Evolutionary conservation across 1,140 invertebrate species (phyloP), one percentile per base, ranked within the genome.

Genomic region (Ephestia elutella): DNA sequence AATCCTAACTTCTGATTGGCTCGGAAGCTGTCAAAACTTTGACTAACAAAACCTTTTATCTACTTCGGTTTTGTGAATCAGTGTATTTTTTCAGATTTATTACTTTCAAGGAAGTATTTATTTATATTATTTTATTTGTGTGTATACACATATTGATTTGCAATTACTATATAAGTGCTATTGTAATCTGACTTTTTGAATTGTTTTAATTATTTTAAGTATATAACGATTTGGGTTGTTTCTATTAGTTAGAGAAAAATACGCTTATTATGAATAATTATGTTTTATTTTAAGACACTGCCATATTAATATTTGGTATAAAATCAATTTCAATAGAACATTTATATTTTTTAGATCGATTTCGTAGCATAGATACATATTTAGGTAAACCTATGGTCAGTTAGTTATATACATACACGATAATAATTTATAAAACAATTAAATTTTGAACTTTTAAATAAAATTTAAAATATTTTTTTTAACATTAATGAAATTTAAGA

Each of bases 261-360:
- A 80, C 78, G 78, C 78, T 80, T 80, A 80, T 80, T 80, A 80
- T 60, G 55, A 78, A 70, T 70, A 67, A 65, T 57, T 56, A 57
- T 59, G 60, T 57, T 58, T 59, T 65, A 56, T 70, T 63, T 67
- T 73, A 78, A 57, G 68, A 68, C 68, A 80, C 80, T 83, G 80
- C 80, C 80, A 83, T 83, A 81, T 54, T 49, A 59, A 15, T 49
- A 13, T 53, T 53, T 53, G 13, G 8, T 53, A n/a, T n/a, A 10
- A 21, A n/a, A 53, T 53, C 49, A 38, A 30, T 58, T 58, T 51
- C 11, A 19, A 53, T 10, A 35, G 25, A 18, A 53, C 38, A 53
- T 58, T 58, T 58, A 51, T 21, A 21, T 50, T n/a, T 50, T 57
- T 50, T 10, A 18, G 21, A 62, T 57, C 35, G 63, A 65, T 49